These are phyloP conservation scores for Orchesellides sinensis DNA, from an alignment of 2,888 invertebrate species.

Conservation along the genomic window DNA sequence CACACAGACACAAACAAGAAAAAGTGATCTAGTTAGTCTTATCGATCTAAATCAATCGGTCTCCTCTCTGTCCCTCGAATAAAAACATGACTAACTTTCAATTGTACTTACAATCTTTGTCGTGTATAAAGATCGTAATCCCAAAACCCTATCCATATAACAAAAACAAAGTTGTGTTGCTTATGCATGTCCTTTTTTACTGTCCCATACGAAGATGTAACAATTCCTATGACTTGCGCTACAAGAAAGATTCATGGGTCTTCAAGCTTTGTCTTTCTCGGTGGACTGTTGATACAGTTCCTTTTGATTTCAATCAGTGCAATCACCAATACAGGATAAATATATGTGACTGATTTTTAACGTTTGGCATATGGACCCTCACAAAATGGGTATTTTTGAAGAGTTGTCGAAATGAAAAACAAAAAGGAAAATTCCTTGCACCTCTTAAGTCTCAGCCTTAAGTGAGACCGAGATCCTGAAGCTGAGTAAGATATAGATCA, in stretches of 20 bases:
- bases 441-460: neutral
- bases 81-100: constrained; percentile 58
- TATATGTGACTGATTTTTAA: neutral
- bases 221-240: no score
- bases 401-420: neutral
- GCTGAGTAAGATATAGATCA: constrained; percentile 42
- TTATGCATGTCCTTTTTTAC: neutral
- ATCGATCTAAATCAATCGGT: constrained; percentile 58
- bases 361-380: constrained; percentile 34
- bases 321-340: constrained; percentile 7
- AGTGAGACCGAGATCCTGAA: neutral
- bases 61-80: constrained; percentile 41
- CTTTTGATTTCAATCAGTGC: constrained; percentile 49
- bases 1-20: constrained; percentile 63
- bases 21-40: constrained; percentile 64
- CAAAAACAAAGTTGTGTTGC: neutral
- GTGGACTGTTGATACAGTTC: no score
- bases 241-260: no score
- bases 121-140: constrained; percentile 13
- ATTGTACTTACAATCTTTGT: constrained; percentile 50
- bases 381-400: neutral
- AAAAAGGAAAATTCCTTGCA: neutral
- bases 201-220: neutral
- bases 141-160: constrained; percentile 5
- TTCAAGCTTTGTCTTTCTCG: no score